Base-by-base conservation (phyloP, 92 coral and sea anemone genomes). In the Scolanthus callimorphus region DNA sequence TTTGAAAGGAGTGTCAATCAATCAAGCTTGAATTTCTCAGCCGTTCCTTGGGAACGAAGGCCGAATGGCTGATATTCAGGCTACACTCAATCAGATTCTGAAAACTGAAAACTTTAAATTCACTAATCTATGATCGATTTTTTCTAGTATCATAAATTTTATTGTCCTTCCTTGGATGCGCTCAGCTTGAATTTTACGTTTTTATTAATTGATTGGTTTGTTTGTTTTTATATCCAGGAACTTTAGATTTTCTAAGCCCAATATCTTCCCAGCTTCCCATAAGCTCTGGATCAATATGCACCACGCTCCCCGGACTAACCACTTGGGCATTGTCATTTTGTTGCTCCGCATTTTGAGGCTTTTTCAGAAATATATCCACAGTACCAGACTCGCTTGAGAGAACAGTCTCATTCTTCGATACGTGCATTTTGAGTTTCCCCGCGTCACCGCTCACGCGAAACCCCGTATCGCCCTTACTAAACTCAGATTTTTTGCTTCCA, bases 351-450 rank as follows among this genome's bases (percentile, higher is more conserved):
- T 19, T 9, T 19, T 46, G 52, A 6, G 41, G 41, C 41, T 6
- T 34, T 46, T 46, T 88, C 10, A 91, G 75, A 27, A 83, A 78
- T 20, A 94, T 76, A 55, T 94, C 77, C 2, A 94, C 63, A 10
- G 68, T 78, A 25, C 96, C 99, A 0, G 99, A 84, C 55, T 85
- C 84, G 30, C 94, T 94, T 25, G 77, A 57, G 17, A 94, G 63
- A 31, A 78, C 63, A 0, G 99, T 81, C 47, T 59, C 94, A 21
- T 73, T 71, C 46, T 43, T 77, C 17, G 89, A 83, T 2, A 94
- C 96, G 24, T 94, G 79, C 81, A 94, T 79, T 49, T 76, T 84
- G 13, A 94, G 65, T 56, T 89, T 89, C 1, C 99, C 99, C 1
- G 99, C 85, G 21, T 85, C 62, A 11, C 99, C 96, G 25, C 48